Base-by-base conservation (phyloP, 2,113 vertebrate genomes). In the Eclectus roratus region DNA sequence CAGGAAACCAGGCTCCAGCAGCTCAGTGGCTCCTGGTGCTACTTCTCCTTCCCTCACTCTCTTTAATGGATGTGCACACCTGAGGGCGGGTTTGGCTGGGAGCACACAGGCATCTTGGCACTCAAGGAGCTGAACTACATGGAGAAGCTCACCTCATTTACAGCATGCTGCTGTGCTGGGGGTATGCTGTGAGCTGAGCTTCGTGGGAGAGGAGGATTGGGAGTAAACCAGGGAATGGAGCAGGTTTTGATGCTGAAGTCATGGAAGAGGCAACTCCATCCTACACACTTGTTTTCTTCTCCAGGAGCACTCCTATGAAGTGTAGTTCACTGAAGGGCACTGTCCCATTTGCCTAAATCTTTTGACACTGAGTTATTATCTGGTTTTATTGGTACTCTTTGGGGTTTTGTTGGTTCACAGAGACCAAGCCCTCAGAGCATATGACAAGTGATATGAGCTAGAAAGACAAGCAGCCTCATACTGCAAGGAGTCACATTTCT, bases 401-500 rank as follows among this genome's bases (percentile, higher is more conserved):
- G 35, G 28, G 13, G 5, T 78, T 80, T 86, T 5, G 8, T 82
- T 94, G 73, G 85, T 79, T 94, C 73, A 44, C 1, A 8, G 78
- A 92, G 80, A 92, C 50, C 72, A 96, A 80, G 44, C 60, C 82
- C 58, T 88, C 43, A 66, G 72, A 83, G 47, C 71, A 60, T 66
- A 71, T 86, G 85, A 94, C 58, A 63, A 74, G 64, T 60, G 46
- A 31, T 76, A 86, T 55, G 41, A 96, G 49, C 64, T 58, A 84
- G 72, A 95, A 97, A 95, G 97, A 95, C 93, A 96, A 94, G 53
- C 55, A 77, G n/a, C 11, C n/a, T 87, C 1, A 1, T 66, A 47
- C 31, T 79, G 47, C 39, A 82, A 86, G 60, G 66, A 92, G 89
- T 97, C 94, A 96, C 17, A 2, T 96, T 97, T 96, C 95, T 98